These are phyloP conservation scores for Drosophila kikkawai DNA, from an alignment of 1,140 invertebrate species.

Conservation along the genomic window DNA sequence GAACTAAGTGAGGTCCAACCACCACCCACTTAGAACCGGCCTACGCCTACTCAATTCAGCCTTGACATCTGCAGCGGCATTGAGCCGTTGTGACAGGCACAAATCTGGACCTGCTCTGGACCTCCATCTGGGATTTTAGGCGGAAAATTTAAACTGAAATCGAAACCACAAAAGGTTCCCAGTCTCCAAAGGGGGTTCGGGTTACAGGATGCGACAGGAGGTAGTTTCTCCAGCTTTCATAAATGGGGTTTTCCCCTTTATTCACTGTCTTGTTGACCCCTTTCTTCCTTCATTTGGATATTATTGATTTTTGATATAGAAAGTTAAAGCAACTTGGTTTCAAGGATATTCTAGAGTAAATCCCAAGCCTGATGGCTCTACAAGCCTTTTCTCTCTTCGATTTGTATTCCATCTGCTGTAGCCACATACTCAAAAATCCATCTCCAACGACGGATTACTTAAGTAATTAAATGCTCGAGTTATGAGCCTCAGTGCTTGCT, in stretches of 20 bases:
- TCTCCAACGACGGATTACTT: slow-evolving; percentile 26
- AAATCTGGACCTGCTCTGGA: neutral
- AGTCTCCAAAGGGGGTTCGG: too few relatives aligned
- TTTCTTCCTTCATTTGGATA: neutral
- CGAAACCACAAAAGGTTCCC: neutral
- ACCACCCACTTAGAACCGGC: neutral
- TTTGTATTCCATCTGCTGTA: neutral
- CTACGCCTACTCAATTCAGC: neutral
- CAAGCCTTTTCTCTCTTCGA: neutral
- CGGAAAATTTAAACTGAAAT: neutral
- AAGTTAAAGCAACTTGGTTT: neutral
- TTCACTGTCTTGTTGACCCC: neutral
- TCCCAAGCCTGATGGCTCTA: too few relatives aligned
- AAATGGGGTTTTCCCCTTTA: too few relatives aligned
- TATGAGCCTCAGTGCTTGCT: slow-evolving; percentile 8
- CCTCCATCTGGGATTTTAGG: slow-evolving; percentile 4
- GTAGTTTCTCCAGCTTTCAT: too few relatives aligned
- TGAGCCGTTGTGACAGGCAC: slow-evolving; percentile 3
- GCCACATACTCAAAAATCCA: slow-evolving; percentile 17
- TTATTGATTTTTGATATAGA: neutral
- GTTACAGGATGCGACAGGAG: too few relatives aligned
- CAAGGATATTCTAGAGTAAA: too few relatives aligned
- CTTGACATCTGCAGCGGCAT: slow-evolving; percentile 26
- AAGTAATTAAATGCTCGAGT: slow-evolving; percentile 51
- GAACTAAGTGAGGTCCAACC: slow-evolving; percentile 1